These are phyloP conservation scores for Mimas tiliae DNA, from an alignment of 2,888 invertebrate species.

Conservation along the genomic window DNA sequence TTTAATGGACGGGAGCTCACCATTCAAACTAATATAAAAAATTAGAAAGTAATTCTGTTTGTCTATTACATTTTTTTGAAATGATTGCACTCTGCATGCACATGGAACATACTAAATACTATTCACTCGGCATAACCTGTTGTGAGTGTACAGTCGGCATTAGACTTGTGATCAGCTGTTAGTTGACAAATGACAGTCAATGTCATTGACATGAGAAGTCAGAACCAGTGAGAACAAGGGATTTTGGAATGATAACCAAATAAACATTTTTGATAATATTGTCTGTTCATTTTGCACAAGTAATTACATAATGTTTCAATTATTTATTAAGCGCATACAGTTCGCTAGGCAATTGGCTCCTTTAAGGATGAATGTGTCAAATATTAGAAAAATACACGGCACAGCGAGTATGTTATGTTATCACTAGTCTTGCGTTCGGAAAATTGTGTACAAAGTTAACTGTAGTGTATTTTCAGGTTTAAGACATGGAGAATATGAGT, in stretches of 20 bases:
- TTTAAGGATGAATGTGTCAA: constrained; percentile 2
- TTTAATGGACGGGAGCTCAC: too few species aligned
- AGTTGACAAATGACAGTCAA: background rate
- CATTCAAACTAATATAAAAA: too few species aligned
- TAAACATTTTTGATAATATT: constrained; percentile 32
- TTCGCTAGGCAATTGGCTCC: constrained; percentile 7
- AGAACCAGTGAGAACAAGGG: background rate
- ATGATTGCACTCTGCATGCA: too few species aligned
- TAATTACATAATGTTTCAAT: constrained; percentile 51
- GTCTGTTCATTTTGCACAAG: constrained; percentile 36
- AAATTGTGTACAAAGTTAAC: constrained; percentile 26
- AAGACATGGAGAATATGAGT: constrained; percentile 94
- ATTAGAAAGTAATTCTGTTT: too few species aligned
- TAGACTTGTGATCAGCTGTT: background rate
- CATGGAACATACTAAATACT: too few species aligned
- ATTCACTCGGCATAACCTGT: background rate
- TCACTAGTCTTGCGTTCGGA: background rate
- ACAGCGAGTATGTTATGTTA: constrained; percentile 24
- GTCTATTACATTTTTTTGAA: too few species aligned
- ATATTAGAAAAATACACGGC: constrained; percentile 21
- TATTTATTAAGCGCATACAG: constrained; percentile 15
- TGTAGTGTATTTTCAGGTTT: constrained; percentile 69
- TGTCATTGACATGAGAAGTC: constrained; percentile 9
- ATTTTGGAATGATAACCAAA: constrained; percentile 39
- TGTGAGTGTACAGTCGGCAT: background rate